Evolutionary conservation across 2,797 vertebrate genomes (phyloP).

Genomic region (Halcyon leucocephala): DNA sequence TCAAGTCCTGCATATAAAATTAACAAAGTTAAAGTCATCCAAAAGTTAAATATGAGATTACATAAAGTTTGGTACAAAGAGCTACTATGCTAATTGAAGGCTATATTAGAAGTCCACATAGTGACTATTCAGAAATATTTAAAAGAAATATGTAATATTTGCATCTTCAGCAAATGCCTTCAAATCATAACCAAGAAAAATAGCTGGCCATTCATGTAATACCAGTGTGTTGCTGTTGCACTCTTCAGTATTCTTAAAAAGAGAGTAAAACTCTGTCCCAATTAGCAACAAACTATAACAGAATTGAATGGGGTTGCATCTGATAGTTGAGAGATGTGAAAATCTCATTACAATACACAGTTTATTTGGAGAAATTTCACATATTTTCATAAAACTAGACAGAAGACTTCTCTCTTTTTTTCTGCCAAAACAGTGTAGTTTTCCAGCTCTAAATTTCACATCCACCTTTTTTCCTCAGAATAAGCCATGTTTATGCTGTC

Average conservation of each 20-base stretch:
- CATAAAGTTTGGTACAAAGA: not conserved
- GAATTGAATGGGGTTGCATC: not conserved
- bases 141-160: not conserved
- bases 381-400: not conserved
- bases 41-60: not conserved
- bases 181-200: not conserved
- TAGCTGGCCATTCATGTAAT: not conserved
- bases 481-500: not conserved
- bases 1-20: not conserved
- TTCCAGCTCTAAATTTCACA: not conserved
- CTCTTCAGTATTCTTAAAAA: not conserved
- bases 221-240: not conserved
- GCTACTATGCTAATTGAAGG: not conserved
- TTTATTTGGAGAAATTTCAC: not conserved
- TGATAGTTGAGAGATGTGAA: not conserved
- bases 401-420: not conserved
- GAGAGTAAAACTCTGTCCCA: not conserved
- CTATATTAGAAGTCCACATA: not conserved
- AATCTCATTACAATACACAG: not conserved
- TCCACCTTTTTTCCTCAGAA: not conserved
- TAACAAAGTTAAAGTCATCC: not conserved
- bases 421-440: not conserved
- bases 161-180: not conserved
- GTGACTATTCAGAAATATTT: not conserved
- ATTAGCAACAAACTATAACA: not conserved